Evolutionary conservation across 2,797 vertebrate genomes (phyloP).

Genomic region (Hippoglossus hippoglossus): DNA sequence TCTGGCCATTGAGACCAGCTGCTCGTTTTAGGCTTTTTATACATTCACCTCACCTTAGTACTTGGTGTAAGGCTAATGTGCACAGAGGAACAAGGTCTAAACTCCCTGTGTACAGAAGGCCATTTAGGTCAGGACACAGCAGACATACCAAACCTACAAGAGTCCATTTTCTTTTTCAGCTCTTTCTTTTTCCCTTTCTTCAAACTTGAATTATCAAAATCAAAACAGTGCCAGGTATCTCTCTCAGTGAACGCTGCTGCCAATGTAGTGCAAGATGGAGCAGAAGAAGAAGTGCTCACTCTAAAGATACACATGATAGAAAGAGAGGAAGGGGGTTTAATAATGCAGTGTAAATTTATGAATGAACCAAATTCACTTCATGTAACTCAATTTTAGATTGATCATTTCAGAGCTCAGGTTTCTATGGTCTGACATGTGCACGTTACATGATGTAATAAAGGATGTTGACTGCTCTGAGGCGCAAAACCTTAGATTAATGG

Average conservation of each 20-base stretch:
- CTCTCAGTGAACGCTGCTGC: constrained; percentile 1
- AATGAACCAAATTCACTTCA: constrained; percentile 20
- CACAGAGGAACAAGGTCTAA: constrained; percentile 37
- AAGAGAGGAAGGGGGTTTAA: constrained; percentile 2
- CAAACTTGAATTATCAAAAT: constrained; percentile 3
- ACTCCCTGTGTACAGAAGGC: constrained; percentile 51
- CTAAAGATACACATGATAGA: background rate
- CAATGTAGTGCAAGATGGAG: constrained; percentile 2
- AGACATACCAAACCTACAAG: constrained; percentile 20
- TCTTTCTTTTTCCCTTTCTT: constrained; percentile 1
- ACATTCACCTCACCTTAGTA: constrained; percentile 51
- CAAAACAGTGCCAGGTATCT: constrained; percentile 8
- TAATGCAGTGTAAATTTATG: constrained; percentile 7
- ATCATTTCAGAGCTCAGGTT: background rate
- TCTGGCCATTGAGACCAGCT: constrained; percentile 66
- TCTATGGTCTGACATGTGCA: constrained; percentile 13
- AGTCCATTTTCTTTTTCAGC: constrained; percentile 12
- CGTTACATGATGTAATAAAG: constrained; percentile 41
- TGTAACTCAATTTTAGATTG: background rate
- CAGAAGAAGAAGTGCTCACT: background rate
- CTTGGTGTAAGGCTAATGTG: constrained; percentile 22
- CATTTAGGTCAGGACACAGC: constrained; percentile 72
- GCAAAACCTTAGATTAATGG: constrained; percentile 36
- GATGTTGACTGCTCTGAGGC: constrained; percentile 26
- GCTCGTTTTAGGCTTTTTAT: constrained; percentile 58